phyloP scores from a whole-genome alignment of 2,113 vertebrate genomes.

The Mirounga angustirostris region DNA sequence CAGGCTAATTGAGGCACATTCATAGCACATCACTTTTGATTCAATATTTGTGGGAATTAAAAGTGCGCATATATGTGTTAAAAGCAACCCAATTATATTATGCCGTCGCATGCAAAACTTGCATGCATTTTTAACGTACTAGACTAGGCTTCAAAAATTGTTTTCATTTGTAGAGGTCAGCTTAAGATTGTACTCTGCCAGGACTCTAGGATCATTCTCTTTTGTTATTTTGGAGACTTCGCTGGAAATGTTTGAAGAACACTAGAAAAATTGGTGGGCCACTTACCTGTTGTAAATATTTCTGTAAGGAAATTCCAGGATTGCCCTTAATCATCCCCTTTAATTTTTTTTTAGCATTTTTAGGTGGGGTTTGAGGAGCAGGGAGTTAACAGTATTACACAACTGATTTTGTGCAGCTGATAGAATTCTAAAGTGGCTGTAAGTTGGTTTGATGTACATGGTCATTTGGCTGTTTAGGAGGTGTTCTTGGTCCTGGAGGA shows the following conservation, averaged over 20 bases:
- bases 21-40: slow-evolving; percentile 36
- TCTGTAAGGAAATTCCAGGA: background rate
- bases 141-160: slow-evolving; percentile 22
- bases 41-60: slow-evolving; percentile 31
- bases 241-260: slow-evolving; percentile 5
- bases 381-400: background rate
- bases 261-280: background rate
- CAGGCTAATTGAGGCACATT: slow-evolving; percentile 57
- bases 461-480: background rate
- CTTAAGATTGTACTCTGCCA: background rate
- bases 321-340: background rate
- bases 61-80: slow-evolving; percentile 1
- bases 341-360: slow-evolving; percentile 10
- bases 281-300: slow-evolving; percentile 40
- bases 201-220: background rate
- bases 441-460: background rate
- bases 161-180: slow-evolving; percentile 17
- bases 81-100: slow-evolving; percentile 28
- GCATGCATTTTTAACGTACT: slow-evolving; percentile 32
- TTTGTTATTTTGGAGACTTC: slow-evolving; percentile 38
- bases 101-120: background rate
- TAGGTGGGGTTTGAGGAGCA: background rate
- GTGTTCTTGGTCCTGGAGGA: background rate
- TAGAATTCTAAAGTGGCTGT: background rate
- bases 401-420: background rate